Evolutionary conservation across 2,797 vertebrate species (phyloP).

Genomic region (Sebastes trivittatus): DNA sequence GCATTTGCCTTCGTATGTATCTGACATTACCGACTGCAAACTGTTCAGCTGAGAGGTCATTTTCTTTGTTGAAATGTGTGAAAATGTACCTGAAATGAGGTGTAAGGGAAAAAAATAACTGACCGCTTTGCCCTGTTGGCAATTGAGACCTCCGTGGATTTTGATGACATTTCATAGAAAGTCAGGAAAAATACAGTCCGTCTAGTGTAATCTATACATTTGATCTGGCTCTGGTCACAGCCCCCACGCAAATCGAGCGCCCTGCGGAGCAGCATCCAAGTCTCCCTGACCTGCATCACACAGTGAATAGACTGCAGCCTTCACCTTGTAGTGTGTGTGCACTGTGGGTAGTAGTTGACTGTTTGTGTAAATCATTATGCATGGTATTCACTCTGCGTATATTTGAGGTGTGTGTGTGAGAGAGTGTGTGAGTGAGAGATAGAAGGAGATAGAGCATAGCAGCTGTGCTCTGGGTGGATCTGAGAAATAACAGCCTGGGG

Average conservation of each 20-base stretch:
- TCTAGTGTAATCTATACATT: not conserved
- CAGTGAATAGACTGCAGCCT: too few relatives aligned
- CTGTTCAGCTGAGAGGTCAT: not conserved
- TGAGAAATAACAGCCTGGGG: constrained; percentile 46
- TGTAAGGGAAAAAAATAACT: not conserved
- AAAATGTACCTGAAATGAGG: not conserved
- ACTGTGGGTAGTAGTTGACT: constrained; percentile 3
- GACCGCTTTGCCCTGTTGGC: not conserved
- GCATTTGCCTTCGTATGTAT: too few relatives aligned
- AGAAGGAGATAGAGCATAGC: not conserved
- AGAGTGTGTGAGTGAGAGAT: not conserved
- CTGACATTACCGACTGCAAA: too few relatives aligned
- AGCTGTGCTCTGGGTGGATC: constrained; percentile 35
- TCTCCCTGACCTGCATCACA: too few relatives aligned
- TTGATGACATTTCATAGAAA: not conserved
- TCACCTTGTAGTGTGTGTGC: not conserved
- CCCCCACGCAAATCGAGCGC: too few relatives aligned
- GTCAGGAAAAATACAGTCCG: not conserved
- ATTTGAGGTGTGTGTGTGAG: constrained; percentile 6
- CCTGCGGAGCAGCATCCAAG: too few relatives aligned
- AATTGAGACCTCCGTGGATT: not conserved
- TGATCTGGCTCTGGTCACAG: not conserved
- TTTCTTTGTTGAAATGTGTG: not conserved
- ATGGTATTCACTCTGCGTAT: constrained; percentile 9
- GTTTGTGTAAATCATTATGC: constrained; percentile 40